Evolutionary conservation across 1,140 invertebrate species (phyloP).

Genomic region (Tribolium madens): DNA sequence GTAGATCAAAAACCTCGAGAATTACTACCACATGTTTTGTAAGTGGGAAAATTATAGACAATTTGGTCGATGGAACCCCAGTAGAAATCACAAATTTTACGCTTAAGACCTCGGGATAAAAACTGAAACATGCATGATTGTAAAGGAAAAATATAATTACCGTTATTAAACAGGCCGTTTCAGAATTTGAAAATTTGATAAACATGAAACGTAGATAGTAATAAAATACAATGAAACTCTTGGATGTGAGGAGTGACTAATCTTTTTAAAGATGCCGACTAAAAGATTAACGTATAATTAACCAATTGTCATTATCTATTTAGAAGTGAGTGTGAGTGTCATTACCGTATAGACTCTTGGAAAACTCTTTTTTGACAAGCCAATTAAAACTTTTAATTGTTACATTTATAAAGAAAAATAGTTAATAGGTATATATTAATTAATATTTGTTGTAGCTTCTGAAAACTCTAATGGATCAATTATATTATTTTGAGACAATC

Average conservation of each 20-base stretch:
- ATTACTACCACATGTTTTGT: slow-evolving; percentile 1
- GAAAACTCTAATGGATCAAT: too few species aligned
- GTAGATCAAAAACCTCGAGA: not conserved
- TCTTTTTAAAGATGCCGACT: not conserved
- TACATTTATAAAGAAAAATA: not conserved
- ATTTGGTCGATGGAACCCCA: not conserved
- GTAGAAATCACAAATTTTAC: not conserved
- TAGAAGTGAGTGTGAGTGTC: not conserved
- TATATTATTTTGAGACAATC: too few species aligned
- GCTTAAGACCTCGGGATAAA: not conserved
- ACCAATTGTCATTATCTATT: not conserved
- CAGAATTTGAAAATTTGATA: not conserved
- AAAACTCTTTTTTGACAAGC: not conserved
- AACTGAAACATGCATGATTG: not conserved
- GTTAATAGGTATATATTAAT: too few species aligned
- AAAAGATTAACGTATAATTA: not conserved
- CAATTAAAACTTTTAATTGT: not conserved
- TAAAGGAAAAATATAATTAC: not conserved
- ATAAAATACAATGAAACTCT: not conserved
- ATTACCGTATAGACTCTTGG: too few species aligned
- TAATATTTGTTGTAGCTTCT: too few species aligned
- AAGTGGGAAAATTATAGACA: not conserved
- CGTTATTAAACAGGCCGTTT: not conserved
- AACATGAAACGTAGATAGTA: not conserved
- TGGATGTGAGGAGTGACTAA: not conserved